phyloP scores from a whole-genome alignment of 2,113 vertebrate genomes.

The Redunca redunca region DNA sequence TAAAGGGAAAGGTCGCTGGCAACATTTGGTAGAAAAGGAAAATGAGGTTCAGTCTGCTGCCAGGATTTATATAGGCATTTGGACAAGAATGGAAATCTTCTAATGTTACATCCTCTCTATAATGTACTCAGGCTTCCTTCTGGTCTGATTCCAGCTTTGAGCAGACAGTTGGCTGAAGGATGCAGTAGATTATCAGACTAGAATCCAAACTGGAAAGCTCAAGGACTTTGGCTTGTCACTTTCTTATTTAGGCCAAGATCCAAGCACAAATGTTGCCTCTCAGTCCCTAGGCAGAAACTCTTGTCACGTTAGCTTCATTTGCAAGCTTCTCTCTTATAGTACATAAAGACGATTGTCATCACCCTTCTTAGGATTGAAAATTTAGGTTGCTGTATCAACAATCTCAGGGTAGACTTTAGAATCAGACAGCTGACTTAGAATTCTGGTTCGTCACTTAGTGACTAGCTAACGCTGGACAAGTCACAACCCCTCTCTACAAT shows the following conservation, averaged over 20 bases:
- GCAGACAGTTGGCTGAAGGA: slow-evolving; percentile 64
- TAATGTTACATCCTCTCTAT: background rate
- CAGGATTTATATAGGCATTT: slow-evolving; percentile 1
- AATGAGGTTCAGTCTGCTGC: background rate
- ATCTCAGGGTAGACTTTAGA: background rate
- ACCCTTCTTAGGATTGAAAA: background rate
- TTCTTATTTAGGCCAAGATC: slow-evolving; percentile 61
- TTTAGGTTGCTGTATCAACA: background rate
- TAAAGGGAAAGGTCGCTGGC: slow-evolving; percentile 21
- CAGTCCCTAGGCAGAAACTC: slow-evolving; percentile 44
- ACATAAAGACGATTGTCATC: background rate
- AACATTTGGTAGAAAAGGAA: slow-evolving; percentile 44
- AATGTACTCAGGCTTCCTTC: slow-evolving; percentile 22
- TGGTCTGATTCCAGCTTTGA: slow-evolving; percentile 53
- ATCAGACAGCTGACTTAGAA: background rate
- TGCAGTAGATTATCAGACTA: slow-evolving; percentile 57
- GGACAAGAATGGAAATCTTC: slow-evolving; percentile 33
- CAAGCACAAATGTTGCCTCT: slow-evolving; percentile 61
- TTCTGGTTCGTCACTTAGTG: background rate
- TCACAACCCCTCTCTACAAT: background rate
- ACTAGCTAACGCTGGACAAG: background rate
- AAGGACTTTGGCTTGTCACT: slow-evolving; percentile 63
- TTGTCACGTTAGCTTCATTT: slow-evolving; percentile 22
- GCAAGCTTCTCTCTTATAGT: background rate
- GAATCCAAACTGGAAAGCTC: slow-evolving; percentile 64